phyloP scores from a whole-genome alignment of 2,888 invertebrate genomes.

The Lordiphosa andalusiaca region DNA sequence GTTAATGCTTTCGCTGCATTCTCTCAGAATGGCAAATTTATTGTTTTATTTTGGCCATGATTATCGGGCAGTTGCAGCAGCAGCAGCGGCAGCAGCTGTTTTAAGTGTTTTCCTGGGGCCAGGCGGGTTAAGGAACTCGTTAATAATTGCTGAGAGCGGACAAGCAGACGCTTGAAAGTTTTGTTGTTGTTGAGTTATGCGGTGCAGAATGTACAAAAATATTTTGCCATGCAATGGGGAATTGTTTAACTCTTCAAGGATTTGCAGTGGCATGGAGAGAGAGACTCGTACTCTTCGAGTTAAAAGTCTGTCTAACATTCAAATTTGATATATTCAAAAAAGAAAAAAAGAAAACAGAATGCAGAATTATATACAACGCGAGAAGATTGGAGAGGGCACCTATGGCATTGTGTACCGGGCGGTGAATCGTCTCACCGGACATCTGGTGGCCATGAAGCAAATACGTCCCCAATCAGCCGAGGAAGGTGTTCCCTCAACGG shows the following conservation, averaged over 20 bases:
- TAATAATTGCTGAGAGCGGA: constrained; percentile 6
- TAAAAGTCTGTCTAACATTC: too few relatives aligned
- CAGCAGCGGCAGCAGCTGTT: constrained; percentile 12
- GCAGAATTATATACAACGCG: constrained; percentile 67
- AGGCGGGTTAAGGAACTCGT: constrained; percentile 56
- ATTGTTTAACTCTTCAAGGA: too few relatives aligned
- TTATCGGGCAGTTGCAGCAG: constrained; percentile 33
- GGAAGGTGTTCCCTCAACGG: constrained; percentile 98
- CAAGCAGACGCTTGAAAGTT: constrained; percentile 18
- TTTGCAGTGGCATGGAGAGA: too few relatives aligned
- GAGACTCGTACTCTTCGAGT: too few relatives aligned
- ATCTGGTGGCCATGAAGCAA: constrained; percentile 96
- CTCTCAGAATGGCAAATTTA: constrained; percentile 38
- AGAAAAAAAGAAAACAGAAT: neutral
- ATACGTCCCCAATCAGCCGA: constrained; percentile 94
- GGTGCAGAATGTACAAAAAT: too few relatives aligned
- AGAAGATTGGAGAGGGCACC: constrained; percentile 97
- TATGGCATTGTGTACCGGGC: constrained; percentile 99
- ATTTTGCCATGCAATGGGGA: too few relatives aligned
- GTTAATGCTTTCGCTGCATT: constrained; percentile 51
- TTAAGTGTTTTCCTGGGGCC: constrained; percentile 19
- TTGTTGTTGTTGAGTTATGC: neutral
- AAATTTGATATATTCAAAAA: neutral
- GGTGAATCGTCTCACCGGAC: constrained; percentile 88
- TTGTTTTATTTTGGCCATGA: constrained; percentile 47